Conservation (phyloP, 2,797 vertebrate genomes). For the Hippoglossus hippoglossus region DNA sequence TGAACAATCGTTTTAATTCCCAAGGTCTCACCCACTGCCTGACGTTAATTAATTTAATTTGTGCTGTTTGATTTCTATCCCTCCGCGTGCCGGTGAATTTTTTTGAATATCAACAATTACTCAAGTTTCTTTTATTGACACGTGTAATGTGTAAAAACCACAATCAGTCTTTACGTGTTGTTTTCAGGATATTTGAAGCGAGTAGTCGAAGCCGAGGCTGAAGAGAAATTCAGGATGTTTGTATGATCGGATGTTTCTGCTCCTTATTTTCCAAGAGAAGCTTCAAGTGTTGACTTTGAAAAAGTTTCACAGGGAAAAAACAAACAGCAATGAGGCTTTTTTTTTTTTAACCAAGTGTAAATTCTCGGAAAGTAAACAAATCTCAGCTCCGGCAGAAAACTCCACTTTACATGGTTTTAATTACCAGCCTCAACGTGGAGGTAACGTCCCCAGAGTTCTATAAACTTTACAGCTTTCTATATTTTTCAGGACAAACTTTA, state of each 20-base stretch:
- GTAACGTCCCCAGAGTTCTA: slow-evolving; percentile 43
- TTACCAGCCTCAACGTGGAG: slow-evolving; percentile 44
- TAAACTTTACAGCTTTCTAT: slow-evolving; percentile 53
- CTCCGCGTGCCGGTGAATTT: too few species aligned
- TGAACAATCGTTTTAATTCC: too few species aligned
- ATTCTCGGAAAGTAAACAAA: slow-evolving; percentile 38
- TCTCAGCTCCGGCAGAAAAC: slow-evolving; percentile 37
- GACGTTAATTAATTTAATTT: too few species aligned
- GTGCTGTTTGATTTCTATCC: too few species aligned
- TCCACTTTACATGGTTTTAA: slow-evolving; percentile 48
- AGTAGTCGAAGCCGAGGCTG: too few species aligned
- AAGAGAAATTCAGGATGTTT: too few species aligned
- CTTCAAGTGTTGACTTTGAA: slow-evolving; percentile 21
- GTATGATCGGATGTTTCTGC: neutral
- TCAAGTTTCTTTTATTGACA: too few species aligned
- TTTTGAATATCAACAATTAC: too few species aligned
- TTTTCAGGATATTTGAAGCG: too few species aligned
- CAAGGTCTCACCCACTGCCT: too few species aligned
- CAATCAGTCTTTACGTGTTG: too few species aligned
- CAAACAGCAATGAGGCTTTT: neutral
- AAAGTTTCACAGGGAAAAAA: slow-evolving; percentile 4
- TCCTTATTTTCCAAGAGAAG: neutral
- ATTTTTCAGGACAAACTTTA: slow-evolving; percentile 45
- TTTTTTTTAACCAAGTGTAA: slow-evolving; percentile 25
- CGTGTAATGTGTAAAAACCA: too few species aligned